These are phyloP conservation scores for Anniella stebbinsi DNA, from an alignment of 2,797 vertebrate species.

Conservation along the genomic window DNA sequence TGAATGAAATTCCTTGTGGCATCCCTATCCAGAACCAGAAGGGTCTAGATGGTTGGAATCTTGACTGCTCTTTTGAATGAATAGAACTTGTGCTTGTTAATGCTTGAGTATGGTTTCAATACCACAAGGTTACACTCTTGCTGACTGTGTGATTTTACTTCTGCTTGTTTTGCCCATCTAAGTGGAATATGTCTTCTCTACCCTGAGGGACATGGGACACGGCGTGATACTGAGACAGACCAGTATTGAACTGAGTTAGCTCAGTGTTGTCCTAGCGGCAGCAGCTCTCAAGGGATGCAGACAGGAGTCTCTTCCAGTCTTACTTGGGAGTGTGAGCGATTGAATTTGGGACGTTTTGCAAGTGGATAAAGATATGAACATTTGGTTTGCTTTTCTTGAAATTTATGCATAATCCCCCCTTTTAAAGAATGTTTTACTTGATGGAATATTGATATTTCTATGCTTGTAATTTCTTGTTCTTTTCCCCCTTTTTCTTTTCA, in stretches of 20 bases:
- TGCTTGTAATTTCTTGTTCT: too few species aligned
- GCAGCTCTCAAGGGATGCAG: neutral
- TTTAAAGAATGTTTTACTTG: too few species aligned
- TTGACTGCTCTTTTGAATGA: neutral
- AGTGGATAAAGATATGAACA: too few species aligned
- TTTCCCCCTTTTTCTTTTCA: too few species aligned
- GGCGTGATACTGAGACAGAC: neutral
- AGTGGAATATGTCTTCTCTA: neutral
- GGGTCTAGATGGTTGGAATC: neutral
- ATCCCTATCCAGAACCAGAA: neutral
- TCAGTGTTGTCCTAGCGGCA: neutral
- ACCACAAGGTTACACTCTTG: neutral
- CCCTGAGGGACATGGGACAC: too few species aligned
- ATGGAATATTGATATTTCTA: too few species aligned
- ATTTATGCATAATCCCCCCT: too few species aligned
- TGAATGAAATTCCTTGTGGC: neutral
- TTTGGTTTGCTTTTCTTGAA: too few species aligned
- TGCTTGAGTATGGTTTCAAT: neutral
- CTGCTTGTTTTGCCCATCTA: neutral
- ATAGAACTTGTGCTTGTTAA: neutral
- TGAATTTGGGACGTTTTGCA: neutral
- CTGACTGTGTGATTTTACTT: neutral
- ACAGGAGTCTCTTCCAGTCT: neutral
- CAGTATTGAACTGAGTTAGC: neutral
- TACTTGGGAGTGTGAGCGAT: too few species aligned